A percentile compares a stretch with the other conserved stretches of the same genome.
Evolutionary conservation across 2,797 vertebrate species (phyloP).

Genomic region (Pangasius sanitwongsei): DNA sequence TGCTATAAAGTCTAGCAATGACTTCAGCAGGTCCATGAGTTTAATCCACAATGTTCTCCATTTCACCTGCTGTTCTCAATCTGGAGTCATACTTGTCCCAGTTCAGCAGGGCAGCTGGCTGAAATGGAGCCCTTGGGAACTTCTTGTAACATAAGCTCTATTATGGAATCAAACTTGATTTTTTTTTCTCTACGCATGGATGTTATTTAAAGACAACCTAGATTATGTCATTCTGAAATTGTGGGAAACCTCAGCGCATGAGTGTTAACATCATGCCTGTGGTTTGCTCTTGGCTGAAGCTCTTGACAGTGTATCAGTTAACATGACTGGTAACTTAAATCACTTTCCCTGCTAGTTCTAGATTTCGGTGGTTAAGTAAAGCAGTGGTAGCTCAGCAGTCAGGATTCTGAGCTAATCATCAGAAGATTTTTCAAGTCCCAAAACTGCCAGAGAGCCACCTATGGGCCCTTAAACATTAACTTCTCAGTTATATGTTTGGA

Average conservation of each 20-base stretch:
- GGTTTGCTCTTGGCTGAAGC: slow-evolving; percentile 32
- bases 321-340: neutral
- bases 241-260: slow-evolving; percentile 41
- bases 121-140: slow-evolving; percentile 51
- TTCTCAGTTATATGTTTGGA: neutral
- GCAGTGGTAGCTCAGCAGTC: no score
- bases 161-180: slow-evolving; percentile 43
- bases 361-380: neutral
- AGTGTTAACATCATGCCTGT: slow-evolving; percentile 37
- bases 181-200: slow-evolving; percentile 43
- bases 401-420: neutral
- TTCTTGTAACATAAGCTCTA: slow-evolving; percentile 44
- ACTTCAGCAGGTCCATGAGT: slow-evolving; percentile 11
- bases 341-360: neutral
- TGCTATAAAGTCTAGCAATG: slow-evolving; percentile 6
- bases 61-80: slow-evolving; percentile 39
- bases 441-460: neutral
- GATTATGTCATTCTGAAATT: slow-evolving; percentile 41
- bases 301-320: neutral
- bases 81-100: slow-evolving; percentile 31
- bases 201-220: slow-evolving; percentile 35
- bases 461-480: neutral
- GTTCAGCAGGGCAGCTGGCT: slow-evolving; percentile 47
- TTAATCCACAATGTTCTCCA: slow-evolving; percentile 32
- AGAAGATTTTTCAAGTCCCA: neutral